A percentile compares a stretch with the other conserved stretches of the same genome.
These are phyloP conservation scores for Oegoconia quadripuncta DNA, from an alignment of 2,888 invertebrate genomes.

Conservation along the genomic window DNA sequence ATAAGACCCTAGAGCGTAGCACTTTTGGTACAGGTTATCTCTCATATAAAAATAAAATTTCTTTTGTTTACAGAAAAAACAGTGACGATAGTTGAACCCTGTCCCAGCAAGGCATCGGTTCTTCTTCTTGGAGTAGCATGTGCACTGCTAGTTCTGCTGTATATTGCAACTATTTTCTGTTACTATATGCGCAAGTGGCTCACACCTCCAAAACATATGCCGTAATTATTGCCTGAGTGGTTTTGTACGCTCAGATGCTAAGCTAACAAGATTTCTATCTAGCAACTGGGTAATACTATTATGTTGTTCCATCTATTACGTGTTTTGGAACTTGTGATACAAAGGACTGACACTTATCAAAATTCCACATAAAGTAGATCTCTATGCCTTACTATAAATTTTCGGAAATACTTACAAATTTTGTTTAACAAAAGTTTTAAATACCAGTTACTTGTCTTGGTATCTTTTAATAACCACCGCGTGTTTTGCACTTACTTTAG, in stretches of 20 bases:
- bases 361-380: slow-evolving; percentile 32
- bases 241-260: slow-evolving; percentile 13
- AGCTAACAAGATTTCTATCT: slow-evolving; percentile 12
- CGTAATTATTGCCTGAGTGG: no score
- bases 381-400: no score
- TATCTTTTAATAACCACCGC: slow-evolving; percentile 61
- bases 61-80: slow-evolving; percentile 87
- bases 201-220: slow-evolving; percentile 89
- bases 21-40: no score
- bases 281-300: slow-evolving; percentile 19
- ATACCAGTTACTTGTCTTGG: slow-evolving; percentile 31
- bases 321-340: slow-evolving; percentile 60
- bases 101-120: slow-evolving; percentile 95
- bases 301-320: slow-evolving; percentile 28
- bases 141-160: slow-evolving; percentile 91
- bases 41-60: neutral
- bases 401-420: no score
- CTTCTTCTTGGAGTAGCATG: slow-evolving; percentile 94
- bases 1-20: no score
- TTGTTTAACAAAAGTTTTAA: no score
- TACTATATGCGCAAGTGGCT: slow-evolving; percentile 97
- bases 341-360: slow-evolving; percentile 59
- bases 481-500: slow-evolving; percentile 64
- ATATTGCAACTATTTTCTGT: slow-evolving; percentile 94
- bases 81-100: slow-evolving; percentile 93